Conservation (phyloP, 2,797 vertebrate genomes). For the Gymnoscopelus braueri region DNA sequence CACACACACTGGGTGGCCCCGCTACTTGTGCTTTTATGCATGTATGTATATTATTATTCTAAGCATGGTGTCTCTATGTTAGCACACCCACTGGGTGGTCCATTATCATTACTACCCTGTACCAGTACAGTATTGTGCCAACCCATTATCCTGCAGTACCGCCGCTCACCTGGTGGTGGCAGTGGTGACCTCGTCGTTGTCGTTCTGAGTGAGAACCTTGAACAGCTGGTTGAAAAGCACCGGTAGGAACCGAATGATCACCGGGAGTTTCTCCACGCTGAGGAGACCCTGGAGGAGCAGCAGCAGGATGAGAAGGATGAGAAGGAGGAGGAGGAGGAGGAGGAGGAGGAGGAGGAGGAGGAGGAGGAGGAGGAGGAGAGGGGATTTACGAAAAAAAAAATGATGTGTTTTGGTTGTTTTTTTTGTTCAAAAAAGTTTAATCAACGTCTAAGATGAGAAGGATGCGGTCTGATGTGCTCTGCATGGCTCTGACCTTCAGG, state of each 20-base stretch:
- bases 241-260: conserved; percentile 94
- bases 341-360: not conserved
- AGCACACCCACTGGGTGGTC: no score
- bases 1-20: no score
- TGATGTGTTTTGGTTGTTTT: no score
- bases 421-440: no score
- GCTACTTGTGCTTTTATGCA: no score
- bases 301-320: not conserved
- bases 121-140: no score
- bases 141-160: conserved; percentile 22
- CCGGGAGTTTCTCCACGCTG: conserved; percentile 94
- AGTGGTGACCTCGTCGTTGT: conserved; percentile 89
- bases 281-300: conserved; percentile 86
- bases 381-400: not conserved
- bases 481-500: conserved; percentile 87
- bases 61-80: no score
- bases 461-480: no score
- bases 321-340: not conserved
- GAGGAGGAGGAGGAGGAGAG: not conserved
- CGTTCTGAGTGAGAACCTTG: conserved; percentile 92
- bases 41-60: no score
- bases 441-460: no score
- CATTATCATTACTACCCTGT: no score
- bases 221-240: conserved; percentile 97
- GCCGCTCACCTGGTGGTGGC: conserved; percentile 88